Evolutionary conservation across 2,888 invertebrate genomes (phyloP).

Genomic region (Parnassius glacialis): DNA sequence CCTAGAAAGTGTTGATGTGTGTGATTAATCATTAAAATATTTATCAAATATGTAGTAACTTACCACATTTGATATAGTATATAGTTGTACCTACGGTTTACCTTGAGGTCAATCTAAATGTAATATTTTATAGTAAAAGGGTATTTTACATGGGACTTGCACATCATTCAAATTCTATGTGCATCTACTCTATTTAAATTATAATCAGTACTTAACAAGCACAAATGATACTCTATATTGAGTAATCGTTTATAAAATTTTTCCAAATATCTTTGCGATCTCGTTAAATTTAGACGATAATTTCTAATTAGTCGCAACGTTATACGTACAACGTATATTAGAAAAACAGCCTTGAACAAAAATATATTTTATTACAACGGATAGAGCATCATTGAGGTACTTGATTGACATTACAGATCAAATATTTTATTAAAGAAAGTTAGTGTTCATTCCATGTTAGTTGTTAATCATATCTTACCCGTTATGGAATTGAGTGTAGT

Average conservation of each 20-base stretch:
- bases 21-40: too few relatives aligned
- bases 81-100: constrained; percentile 10
- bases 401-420: constrained; percentile 23
- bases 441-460: constrained; percentile 33
- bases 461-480: constrained; percentile 66
- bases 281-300: background rate
- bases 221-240: constrained; percentile 43
- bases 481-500: constrained; percentile 88
- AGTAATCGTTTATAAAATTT: background rate
- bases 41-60: too few relatives aligned
- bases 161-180: constrained; percentile 61
- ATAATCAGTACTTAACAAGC: constrained; percentile 42
- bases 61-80: too few relatives aligned
- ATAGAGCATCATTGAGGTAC: constrained; percentile 20
- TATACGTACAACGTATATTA: too few relatives aligned
- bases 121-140: constrained; percentile 36
- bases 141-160: constrained; percentile 55
- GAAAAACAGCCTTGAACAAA: too few relatives aligned
- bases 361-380: background rate
- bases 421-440: constrained; percentile 21
- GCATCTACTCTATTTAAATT: constrained; percentile 58
- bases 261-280: constrained; percentile 24
- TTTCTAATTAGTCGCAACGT: too few relatives aligned
- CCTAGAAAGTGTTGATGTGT: too few relatives aligned
- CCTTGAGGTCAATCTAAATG: constrained; percentile 10